Percentiles rank a stretch among this genome's conserved stretches.
Evolutionary conservation across 2,113 vertebrate genomes (phyloP).

Genomic region (Trichomycterus rosablanca): DNA sequence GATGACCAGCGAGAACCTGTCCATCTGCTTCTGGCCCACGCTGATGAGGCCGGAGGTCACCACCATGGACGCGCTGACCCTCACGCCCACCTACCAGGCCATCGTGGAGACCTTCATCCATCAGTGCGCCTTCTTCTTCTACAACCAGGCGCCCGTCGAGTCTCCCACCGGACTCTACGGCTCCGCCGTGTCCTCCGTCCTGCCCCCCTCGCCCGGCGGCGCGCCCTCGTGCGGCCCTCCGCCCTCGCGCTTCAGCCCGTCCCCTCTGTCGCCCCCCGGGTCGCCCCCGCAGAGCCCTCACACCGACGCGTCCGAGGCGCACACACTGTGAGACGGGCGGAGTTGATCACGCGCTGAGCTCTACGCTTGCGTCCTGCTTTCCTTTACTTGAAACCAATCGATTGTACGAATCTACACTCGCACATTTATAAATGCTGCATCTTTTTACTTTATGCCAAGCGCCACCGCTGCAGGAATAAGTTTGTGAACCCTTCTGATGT

Average conservation of each 20-base stretch:
- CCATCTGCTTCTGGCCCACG: slow-evolving; percentile 97
- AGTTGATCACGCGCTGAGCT: slow-evolving; percentile 33
- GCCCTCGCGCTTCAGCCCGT: slow-evolving; percentile 61
- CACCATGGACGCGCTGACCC: slow-evolving; percentile 92
- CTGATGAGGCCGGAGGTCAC: slow-evolving; percentile 89
- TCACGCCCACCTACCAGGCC: slow-evolving; percentile 92
- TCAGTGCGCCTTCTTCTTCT: slow-evolving; percentile 93
- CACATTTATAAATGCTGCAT: slow-evolving; percentile 5
- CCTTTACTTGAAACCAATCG: slow-evolving; percentile 4
- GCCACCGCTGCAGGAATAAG: too few species aligned
- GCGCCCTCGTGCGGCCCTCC: slow-evolving; percentile 65
- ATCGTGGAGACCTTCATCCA: slow-evolving; percentile 97
- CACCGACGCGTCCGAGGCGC: slow-evolving; percentile 70
- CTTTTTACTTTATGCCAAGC: too few species aligned
- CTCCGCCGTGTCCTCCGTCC: slow-evolving; percentile 49
- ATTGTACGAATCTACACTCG: background rate
- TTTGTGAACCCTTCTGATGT: too few species aligned
- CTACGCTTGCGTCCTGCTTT: background rate
- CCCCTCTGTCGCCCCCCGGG: slow-evolving; percentile 68
- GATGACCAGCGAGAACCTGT: slow-evolving; percentile 95
- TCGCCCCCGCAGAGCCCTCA: slow-evolving; percentile 69
- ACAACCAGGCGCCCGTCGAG: slow-evolving; percentile 80
- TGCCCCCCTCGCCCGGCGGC: slow-evolving; percentile 66
- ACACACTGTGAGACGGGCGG: slow-evolving; percentile 72
- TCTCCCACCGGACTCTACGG: slow-evolving; percentile 68